These are phyloP conservation scores for Chamaea fasciata DNA, from an alignment of 2,113 vertebrate species.

Conservation along the genomic window DNA sequence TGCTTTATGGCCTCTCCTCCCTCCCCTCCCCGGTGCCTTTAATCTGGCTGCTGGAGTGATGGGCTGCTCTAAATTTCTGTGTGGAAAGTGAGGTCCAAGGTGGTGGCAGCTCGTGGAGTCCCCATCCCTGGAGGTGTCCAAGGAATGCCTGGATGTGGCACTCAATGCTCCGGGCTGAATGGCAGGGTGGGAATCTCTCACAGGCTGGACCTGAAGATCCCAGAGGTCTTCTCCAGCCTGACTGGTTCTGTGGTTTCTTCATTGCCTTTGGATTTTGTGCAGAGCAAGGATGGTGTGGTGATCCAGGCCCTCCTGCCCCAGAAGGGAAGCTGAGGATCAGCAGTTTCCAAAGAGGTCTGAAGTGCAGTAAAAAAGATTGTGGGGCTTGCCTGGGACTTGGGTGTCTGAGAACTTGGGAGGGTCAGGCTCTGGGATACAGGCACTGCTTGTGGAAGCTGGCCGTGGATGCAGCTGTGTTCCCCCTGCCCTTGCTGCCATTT, in stretches of 20 bases:
- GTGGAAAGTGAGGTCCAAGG: neutral
- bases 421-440: rapidly evolving
- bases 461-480: neutral
- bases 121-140: neutral
- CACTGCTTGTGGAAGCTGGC: neutral
- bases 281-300: rapidly evolving
- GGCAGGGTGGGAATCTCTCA: rapidly evolving
- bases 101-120: neutral
- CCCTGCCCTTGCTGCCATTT: neutral
- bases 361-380: rapidly evolving
- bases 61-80: neutral
- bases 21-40: neutral
- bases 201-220: neutral
- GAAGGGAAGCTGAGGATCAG: neutral
- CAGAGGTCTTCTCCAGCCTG: neutral
- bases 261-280: rapidly evolving
- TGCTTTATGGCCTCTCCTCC: neutral
- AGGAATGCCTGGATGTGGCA: neutral
- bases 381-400: rapidly evolving
- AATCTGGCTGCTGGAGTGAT: neutral
- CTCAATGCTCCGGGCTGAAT: neutral
- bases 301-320: neutral
- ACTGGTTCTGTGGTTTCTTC: neutral
- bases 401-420: rapidly evolving
- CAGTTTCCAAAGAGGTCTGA: neutral